Percentiles rank a stretch among this genome's conserved stretches.
phyloP scores from a whole-genome alignment of 2,888 invertebrate species.

The Pyrrhosoma nymphula region DNA sequence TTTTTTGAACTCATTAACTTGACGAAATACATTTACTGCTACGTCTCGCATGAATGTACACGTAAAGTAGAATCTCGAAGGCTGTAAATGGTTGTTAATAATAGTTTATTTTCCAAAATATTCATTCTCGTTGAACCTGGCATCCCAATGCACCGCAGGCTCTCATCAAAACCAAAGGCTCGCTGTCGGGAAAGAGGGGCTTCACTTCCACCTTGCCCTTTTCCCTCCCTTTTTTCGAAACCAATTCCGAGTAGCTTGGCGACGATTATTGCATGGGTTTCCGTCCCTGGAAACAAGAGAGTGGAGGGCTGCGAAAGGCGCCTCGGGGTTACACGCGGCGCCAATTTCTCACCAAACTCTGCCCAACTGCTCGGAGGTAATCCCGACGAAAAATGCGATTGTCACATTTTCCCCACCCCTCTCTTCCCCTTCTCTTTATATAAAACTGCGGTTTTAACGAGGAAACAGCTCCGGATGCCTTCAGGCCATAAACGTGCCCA shows the following conservation, averaged over 20 bases:
- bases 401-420: neutral
- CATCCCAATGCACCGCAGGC: no score
- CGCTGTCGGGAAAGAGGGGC: no score
- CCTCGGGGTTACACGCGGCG: neutral
- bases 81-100: no score
- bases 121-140: no score
- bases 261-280: neutral
- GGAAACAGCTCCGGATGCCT: neutral
- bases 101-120: no score
- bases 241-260: neutral
- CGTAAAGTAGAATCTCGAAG: no score
- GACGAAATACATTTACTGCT: no score
- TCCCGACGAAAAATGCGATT: slow-evolving; percentile 8
- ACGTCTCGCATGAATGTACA: no score
- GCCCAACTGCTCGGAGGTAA: slow-evolving; percentile 17
- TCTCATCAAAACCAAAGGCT: no score
- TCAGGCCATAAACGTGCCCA: slow-evolving; percentile 9
- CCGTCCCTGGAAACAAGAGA: neutral
- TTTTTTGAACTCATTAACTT: no score
- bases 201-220: no score
- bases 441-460: slow-evolving; percentile 50
- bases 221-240: neutral
- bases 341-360: slow-evolving; percentile 55
- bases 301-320: slow-evolving; percentile 7
- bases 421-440: neutral